Evolutionary conservation across 1,140 invertebrate species (phyloP).

Genomic region (Diorhabda carinulata): DNA sequence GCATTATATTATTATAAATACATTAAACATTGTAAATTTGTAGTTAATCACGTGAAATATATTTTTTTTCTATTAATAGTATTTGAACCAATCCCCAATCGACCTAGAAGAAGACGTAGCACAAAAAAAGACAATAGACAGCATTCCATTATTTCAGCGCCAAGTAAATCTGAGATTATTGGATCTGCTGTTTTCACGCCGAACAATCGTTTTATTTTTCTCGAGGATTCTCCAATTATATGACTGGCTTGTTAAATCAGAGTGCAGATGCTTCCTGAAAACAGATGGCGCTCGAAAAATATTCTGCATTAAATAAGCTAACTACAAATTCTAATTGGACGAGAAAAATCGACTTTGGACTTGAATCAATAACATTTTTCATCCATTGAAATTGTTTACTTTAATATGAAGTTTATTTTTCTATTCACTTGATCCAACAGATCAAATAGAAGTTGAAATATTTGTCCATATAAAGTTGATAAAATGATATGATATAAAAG

Average conservation of each 20-base stretch:
- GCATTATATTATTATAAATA: too few species aligned
- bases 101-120: neutral
- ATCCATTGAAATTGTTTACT: too few species aligned
- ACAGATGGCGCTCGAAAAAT: constrained; percentile 13
- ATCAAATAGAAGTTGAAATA: too few species aligned
- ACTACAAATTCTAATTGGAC: constrained; percentile 1
- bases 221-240: constrained; percentile 40
- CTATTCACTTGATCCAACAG: too few species aligned
- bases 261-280: neutral
- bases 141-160: constrained; percentile 37
- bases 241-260: constrained; percentile 37
- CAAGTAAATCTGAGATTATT: constrained; percentile 40
- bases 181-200: constrained; percentile 39
- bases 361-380: neutral
- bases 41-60: too few species aligned
- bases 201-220: constrained; percentile 38
- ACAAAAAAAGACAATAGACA: constrained; percentile 7
- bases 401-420: too few species aligned
- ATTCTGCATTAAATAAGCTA: neutral
- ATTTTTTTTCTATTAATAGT: too few species aligned
- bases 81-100: neutral
- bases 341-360: neutral
- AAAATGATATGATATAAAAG: too few species aligned
- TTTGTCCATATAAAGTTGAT: too few species aligned
- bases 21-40: too few species aligned